Evolutionary conservation across 2,888 invertebrate genomes (phyloP), one percentile per base, ranked within the genome.

Genomic region (Drosophila buzzatii): DNA sequence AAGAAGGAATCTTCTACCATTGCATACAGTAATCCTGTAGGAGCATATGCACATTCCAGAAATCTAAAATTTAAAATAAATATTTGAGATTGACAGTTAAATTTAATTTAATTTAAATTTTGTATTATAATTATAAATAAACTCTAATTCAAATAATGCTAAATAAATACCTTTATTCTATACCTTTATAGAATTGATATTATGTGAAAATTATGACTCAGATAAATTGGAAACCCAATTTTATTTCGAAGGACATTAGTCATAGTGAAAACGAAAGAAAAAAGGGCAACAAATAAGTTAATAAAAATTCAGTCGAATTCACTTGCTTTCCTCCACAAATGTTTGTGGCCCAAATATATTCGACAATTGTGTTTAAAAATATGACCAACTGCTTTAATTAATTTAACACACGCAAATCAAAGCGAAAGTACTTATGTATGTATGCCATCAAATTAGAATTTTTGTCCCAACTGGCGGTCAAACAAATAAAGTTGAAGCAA

Each of bases 371-470:
- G 18, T 16, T 35, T 20, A 47, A 35, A 62, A 73, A 60, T 66
- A 57, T 64, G 60, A 42, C 65, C 59, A 33, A 59, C 44, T 42
- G 53, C 58, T 58, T 73, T 60, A 51, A 72, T 53, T 45, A 41
- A 66, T 37, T 31, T 35, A 37, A 65, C 49, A 42, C 85, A 89
- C 69, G 84, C 66, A 70, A 76, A 66, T 76, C 73, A 76, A 61
- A 74, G 70, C 51, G 68, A 87, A 85, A 78, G 73, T 70, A 59
- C 61, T 76, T 57, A 53, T 81, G 72, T 57, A 53, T 81, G 72
- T 73, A 76, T 73, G 64, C 27, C 67, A 70, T 85, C 73, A 69
- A 73, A 69, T 47, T 61, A 63, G 59, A 83, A 74, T 76, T 73
- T 74, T 60, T 68, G 80, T 74, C 72, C 71, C 16, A 82, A 63